Base-by-base conservation (phyloP, 2,797 vertebrate species). In the Sarcophilus harrisii region DNA sequence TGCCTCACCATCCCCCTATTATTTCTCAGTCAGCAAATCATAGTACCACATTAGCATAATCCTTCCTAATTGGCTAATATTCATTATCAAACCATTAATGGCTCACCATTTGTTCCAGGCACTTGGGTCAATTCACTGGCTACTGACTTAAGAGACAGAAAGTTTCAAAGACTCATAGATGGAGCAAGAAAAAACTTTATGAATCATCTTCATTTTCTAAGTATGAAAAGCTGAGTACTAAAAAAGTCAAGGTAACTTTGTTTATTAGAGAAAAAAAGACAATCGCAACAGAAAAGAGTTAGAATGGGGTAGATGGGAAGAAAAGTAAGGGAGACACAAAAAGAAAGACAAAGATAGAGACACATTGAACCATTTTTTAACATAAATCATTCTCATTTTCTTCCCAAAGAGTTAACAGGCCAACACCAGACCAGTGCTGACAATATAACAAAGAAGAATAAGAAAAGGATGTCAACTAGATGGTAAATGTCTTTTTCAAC, bases 281-380 rank as follows among this genome's bases (percentile, higher is more conserved):
- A 87, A 49, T 49, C 45, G 3, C 21, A 87, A 45, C 2, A 45
- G 73, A 87, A 49, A 87, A 87, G n/a, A 27, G 21, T 81, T 27
- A 45, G 38, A 87, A 87, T 87, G 24, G 38, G 38, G 2, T 13
- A 12, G 9, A 3, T 0, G 0, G 93, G 11, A 30, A 29, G 6
- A 81, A 93, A 60, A 93, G 90, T 57, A 94, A 1, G 1, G 55
- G 32, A 93, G 30, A 28, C 8, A 58, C 21, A 60, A 28, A 32
- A 21, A 57, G 21, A 45, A 18, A 94, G 58, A 58, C 27, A 93
- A 96, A 92, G 38, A 5, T n/a, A 28, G 92, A 91, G 45, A 91
- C 96, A 90, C n/a, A 87, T 59, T 24, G 38, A 57, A 54, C 58
- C 52, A 90, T 90, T 54, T n/a, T 95, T n/a, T 87, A 93, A 27